Percentiles rank a stretch among this genome's conserved stretches.
These are phyloP conservation scores for Trichogramma pretiosum DNA, from an alignment of 1,140 invertebrate species.

Conservation along the genomic window DNA sequence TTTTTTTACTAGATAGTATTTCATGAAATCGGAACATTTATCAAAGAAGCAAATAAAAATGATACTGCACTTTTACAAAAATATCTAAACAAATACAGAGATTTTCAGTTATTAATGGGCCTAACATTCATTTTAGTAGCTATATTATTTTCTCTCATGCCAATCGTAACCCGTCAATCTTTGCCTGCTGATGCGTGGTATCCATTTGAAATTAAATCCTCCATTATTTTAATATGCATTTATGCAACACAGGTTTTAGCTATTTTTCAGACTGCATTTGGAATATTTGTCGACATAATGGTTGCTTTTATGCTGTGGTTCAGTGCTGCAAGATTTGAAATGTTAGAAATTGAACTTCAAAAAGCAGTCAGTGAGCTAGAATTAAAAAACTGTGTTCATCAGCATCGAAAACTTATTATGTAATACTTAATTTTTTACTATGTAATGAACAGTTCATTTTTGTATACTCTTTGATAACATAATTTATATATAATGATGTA, in stretches of 20 bases:
- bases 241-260: conserved; percentile 23
- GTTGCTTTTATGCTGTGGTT: conserved; percentile 27
- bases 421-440: conserved; percentile 18
- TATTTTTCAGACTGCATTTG: conserved; percentile 22
- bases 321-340: conserved; percentile 24
- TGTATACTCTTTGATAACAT: neutral
- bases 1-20: conserved; percentile 16
- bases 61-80: conserved; percentile 18
- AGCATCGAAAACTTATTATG: conserved; percentile 23
- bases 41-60: neutral
- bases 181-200: conserved; percentile 24
- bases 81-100: conserved; percentile 21
- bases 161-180: neutral
- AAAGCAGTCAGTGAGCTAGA: conserved; percentile 5
- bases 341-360: conserved; percentile 20
- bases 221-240: conserved; percentile 14
- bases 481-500: too few relatives aligned
- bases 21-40: conserved; percentile 13
- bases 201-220: conserved; percentile 24
- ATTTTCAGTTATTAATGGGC: conserved; percentile 7
- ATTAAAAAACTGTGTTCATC: conserved; percentile 12
- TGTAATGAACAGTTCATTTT: neutral
- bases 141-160: conserved; percentile 9
- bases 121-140: neutral
- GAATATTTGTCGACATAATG: conserved; percentile 25